Conservation (phyloP, 2,113 vertebrate genomes). For the Dicentrarchus labrax region DNA sequence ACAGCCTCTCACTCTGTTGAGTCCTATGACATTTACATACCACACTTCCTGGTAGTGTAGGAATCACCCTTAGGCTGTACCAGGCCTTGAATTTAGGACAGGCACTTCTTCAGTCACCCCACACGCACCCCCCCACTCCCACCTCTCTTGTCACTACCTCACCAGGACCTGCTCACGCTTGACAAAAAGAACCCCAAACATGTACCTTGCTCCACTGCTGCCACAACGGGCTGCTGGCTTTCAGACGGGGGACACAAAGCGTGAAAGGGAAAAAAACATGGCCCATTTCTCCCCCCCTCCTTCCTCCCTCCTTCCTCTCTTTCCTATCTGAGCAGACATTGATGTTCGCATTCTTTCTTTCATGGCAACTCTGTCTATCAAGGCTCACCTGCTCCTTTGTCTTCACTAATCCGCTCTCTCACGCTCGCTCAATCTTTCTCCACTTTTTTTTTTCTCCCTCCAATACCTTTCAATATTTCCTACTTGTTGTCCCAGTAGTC, state of each 20-base stretch:
- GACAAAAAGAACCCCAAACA: conserved; percentile 76
- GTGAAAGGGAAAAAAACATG: conserved; percentile 65
- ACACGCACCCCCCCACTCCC: background rate
- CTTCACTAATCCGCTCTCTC: conserved; percentile 51
- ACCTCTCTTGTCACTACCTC: conserved; percentile 71
- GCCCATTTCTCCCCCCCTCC: conserved; percentile 32
- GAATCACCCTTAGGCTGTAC: conserved; percentile 77
- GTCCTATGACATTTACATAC: conserved; percentile 84
- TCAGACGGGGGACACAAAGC: conserved; percentile 62
- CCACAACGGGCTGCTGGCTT: conserved; percentile 63
- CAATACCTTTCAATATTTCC: conserved; percentile 53
- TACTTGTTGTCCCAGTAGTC: conserved; percentile 4
- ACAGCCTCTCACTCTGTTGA: conserved; percentile 78
- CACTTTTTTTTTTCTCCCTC: background rate
- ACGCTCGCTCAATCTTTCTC: conserved; percentile 31
- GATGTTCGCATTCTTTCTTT: conserved; percentile 46
- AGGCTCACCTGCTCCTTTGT: conserved; percentile 73
- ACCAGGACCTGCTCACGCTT: conserved; percentile 76
- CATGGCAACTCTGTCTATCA: conserved; percentile 47
- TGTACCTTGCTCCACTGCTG: conserved; percentile 65
- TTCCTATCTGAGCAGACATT: conserved; percentile 41
- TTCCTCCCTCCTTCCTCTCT: background rate
- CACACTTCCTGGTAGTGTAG: conserved; percentile 73
- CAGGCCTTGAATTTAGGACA: conserved; percentile 79
- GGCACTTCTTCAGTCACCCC: conserved; percentile 48